Evolutionary conservation across 2,797 vertebrate species (phyloP), one percentile per base, ranked within the genome.

Genomic region (Schizothorax lantsangensis): DNA sequence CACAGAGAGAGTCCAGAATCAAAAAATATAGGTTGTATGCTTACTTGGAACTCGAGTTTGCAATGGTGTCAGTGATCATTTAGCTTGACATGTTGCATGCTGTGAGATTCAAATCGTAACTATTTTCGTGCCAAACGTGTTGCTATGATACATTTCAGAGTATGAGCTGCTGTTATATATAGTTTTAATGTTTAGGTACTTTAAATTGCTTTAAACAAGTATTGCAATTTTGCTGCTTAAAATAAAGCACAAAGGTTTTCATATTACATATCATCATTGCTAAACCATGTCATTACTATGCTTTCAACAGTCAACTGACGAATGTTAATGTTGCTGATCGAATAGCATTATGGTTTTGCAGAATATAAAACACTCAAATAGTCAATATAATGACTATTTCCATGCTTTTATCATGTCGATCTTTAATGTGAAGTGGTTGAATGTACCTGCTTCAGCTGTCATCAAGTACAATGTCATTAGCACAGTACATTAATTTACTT

Each of bases 261-360:
- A 68, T 62, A 85, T 68, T 78, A 21, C 38, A 15, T 47, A 82
- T 68, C 72, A 68, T 89, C 77, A 66, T 77, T 81, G 77, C 78
- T 73, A 59, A 87, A 82, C 62, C 64, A n/a, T 40, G 6, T 36
- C 14, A 40, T 79, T 79, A 2, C 9, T 30, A 19, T 30, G n/a
- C 40, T 80, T 80, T 73, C 49, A 43, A 14, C 36, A 43, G 23
- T 38, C 4, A 17, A 12, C 15, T 26, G 23, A 26, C 72, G 23
- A 11, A 54, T 71, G 81, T 40, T 72, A 72, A 57, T 43, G 49
- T 40, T 26, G 23, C 36, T 26, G 15, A 26, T 72, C 72, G 23
- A 83, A 57, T 21, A 7, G 47, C 14, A 54, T 21, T 69, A 19
- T 68, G 26, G 1, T 62, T 40, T 40, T 62, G 2, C 64, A 69